Conservation (phyloP, 2,113 vertebrate genomes). For the Mormoops blainvillei region DNA sequence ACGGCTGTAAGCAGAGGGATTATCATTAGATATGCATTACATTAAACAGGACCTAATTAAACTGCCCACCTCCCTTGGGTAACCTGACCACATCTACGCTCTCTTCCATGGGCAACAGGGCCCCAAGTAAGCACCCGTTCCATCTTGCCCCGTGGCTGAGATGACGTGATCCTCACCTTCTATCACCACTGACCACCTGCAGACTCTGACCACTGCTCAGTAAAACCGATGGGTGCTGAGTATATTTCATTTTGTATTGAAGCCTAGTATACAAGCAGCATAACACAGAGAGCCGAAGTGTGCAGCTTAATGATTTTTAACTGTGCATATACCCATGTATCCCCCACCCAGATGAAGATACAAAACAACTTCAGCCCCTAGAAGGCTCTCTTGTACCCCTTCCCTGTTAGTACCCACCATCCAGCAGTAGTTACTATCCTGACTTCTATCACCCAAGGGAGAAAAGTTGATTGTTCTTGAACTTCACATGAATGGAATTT, state of each 20-base stretch:
- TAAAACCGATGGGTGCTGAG: background rate
- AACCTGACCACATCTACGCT: background rate
- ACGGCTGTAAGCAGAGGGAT: background rate
- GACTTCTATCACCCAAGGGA: background rate
- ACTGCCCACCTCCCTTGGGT: background rate
- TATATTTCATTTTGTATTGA: background rate
- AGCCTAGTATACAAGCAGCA: background rate
- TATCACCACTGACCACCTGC: background rate
- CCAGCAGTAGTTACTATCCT: background rate
- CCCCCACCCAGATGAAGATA: background rate
- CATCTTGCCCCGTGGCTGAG: background rate
- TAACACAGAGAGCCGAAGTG: background rate
- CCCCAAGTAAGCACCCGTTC: background rate
- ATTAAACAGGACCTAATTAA: slow-evolving; percentile 32
- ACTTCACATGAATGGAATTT: background rate
- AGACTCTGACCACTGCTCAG: background rate
- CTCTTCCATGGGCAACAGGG: background rate
- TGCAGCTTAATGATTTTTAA: background rate
- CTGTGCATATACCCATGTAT: background rate
- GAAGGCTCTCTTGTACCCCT: background rate
- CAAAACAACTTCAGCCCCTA: background rate
- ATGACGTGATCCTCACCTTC: background rate
- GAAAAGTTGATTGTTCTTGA: background rate
- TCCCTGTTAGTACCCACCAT: background rate
- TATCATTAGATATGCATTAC: background rate